A percentile compares a stretch with the other conserved stretches of the same genome.
Conservation (phyloP, 2,113 vertebrate species). For the Charadrius vociferus region DNA sequence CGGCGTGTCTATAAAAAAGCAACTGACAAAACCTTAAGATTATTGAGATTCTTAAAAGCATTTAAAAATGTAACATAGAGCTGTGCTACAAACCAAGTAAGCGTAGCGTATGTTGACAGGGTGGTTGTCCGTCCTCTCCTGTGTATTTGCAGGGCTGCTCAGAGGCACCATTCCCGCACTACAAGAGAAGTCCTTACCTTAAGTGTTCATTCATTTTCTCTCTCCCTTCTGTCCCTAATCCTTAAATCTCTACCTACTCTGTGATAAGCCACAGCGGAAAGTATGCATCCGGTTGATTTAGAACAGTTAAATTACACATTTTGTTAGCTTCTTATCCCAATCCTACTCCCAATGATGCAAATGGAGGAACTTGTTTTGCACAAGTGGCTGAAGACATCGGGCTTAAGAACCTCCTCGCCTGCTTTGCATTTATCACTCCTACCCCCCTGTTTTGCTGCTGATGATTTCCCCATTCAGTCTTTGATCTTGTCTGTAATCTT, state of each 20-base stretch:
- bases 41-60: background rate
- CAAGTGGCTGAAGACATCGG: background rate
- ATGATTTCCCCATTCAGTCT: background rate
- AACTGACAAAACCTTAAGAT: background rate
- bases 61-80: background rate
- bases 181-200: background rate
- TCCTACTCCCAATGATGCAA: background rate
- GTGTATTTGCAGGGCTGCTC: background rate
- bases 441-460: background rate
- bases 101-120: background rate
- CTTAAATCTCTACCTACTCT: background rate
- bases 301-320: background rate
- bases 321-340: background rate
- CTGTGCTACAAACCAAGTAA: background rate
- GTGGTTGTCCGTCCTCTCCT: background rate
- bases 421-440: background rate
- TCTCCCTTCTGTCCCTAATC: background rate
- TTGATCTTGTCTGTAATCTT: conserved; percentile 17
- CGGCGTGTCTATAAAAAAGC: background rate
- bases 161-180: background rate
- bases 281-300: background rate
- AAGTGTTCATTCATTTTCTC: background rate
- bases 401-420: background rate
- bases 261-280: background rate
- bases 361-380: background rate